Evolutionary conservation across 2,797 vertebrate genomes (phyloP), one percentile per base, ranked within the genome.

Genomic region (Propithecus deckenii): DNA sequence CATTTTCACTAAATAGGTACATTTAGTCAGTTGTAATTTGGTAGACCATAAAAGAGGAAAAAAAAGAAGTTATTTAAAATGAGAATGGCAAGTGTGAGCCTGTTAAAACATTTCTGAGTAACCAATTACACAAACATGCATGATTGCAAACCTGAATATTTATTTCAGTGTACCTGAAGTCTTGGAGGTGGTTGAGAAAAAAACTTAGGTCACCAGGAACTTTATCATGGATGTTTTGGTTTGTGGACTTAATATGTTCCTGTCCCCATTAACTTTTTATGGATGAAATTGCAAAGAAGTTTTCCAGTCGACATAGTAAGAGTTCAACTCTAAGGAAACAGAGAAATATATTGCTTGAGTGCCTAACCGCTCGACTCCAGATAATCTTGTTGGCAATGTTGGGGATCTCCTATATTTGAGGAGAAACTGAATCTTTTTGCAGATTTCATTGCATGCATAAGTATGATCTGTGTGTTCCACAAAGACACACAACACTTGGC

Each of bases 1-100:
- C 96, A 97, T 98, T 98, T 98, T 98, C 98, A 98, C 97, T 98
- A 98, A 98, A 98, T 98, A 98, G 98, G 97, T 98, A 96, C 96
- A 94, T 97, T 98, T 98, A 98, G 98, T 98, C 98, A 96, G 96
- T 97, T 98, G 98, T 97, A 98, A 98, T 98, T 98, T 98, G 98
- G 98, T 98, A 97, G 97, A 95, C 93, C 86, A 95, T 98, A 97
- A 98, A 98, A 98, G 92, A 95, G 93, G 93, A 91, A 96, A 96
- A 95, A 97, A 57, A 98, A 97, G 83, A 97, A 96, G 81, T 89
- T 59, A 80, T 93, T 98, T 98, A 89, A 97, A 98, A 97, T 90
- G 50, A 92, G 91, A 96, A 94, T 94, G 61, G 63, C 87, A 98
- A 98, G 97, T 97, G 79, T 86, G 98, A 97, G 79, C 83, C 92